Evolutionary conservation across 2,888 invertebrate species (phyloP).

Genomic region (Himalopsyche kuldschensis): DNA sequence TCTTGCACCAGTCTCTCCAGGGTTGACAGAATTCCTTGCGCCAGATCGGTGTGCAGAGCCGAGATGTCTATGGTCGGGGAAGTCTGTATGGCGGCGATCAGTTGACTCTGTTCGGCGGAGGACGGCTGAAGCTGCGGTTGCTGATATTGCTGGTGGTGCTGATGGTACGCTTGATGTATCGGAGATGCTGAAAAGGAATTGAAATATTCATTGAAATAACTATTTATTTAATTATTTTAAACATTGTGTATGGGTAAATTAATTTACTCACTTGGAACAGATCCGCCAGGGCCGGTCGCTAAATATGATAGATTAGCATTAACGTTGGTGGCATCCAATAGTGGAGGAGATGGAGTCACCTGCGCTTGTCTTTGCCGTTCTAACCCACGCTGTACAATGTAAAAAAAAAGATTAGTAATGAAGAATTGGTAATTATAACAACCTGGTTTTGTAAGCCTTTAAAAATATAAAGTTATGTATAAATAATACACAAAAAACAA

Average conservation of each 20-base stretch:
- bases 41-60: conserved; percentile 51
- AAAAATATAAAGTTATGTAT: too few species aligned
- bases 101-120: conserved; percentile 43
- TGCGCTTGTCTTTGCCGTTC: conserved; percentile 51
- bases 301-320: conserved; percentile 42
- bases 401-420: not conserved
- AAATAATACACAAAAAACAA: too few species aligned
- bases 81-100: conserved; percentile 35
- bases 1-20: conserved; percentile 52
- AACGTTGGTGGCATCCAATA: conserved; percentile 44
- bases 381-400: conserved; percentile 50
- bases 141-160: conserved; percentile 42
- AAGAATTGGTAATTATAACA: not conserved
- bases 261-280: conserved; percentile 57
- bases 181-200: conserved; percentile 59
- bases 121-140: conserved; percentile 25
- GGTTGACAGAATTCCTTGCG: conserved; percentile 52
- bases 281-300: conserved; percentile 50
- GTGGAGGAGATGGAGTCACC: conserved; percentile 50
- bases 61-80: conserved; percentile 46
- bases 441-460: too few species aligned
- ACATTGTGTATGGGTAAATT: not conserved
- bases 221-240: too few species aligned
- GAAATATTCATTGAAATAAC: conserved; percentile 42
- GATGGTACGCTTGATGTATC: conserved; percentile 59